Evolutionary conservation across 2,888 invertebrate genomes (phyloP).

Genomic region (Caenorhabditis japonica): DNA sequence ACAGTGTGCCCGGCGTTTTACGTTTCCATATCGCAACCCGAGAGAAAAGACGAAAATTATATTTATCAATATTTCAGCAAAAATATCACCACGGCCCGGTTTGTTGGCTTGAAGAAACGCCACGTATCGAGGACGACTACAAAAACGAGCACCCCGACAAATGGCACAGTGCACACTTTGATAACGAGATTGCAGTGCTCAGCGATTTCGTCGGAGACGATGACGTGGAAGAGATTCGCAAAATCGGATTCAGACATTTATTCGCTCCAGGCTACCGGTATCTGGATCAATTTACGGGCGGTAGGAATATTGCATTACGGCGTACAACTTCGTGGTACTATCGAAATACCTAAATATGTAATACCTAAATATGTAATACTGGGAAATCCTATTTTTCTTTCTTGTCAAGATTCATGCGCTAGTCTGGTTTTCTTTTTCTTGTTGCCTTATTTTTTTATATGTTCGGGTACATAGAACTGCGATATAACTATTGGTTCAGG

Average conservation of each 20-base stretch:
- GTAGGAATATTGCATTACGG: constrained; percentile 25
- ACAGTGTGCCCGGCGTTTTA: no score
- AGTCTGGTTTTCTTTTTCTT: constrained; percentile 21
- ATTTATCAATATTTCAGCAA: constrained; percentile 21
- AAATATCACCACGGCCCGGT: constrained; percentile 67
- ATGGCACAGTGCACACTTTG: constrained; percentile 16
- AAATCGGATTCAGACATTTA: constrained; percentile 37
- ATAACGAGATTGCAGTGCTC: constrained; percentile 11
- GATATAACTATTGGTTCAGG: neutral
- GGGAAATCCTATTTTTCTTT: neutral
- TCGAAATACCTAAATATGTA: neutral
- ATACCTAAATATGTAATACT: no score
- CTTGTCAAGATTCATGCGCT: neutral
- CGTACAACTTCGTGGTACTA: constrained; percentile 30
- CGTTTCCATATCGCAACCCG: no score
- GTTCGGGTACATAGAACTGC: constrained; percentile 16
- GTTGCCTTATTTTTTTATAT: constrained; percentile 7
- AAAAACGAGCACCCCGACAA: constrained; percentile 40
- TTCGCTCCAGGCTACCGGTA: constrained; percentile 27
- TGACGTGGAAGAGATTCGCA: constrained; percentile 20
- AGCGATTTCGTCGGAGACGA: constrained; percentile 30
- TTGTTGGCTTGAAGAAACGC: constrained; percentile 59
- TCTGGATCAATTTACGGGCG: constrained; percentile 24
- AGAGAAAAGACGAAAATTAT: no score
- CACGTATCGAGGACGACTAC: constrained; percentile 61